Percentiles rank a stretch among this genome's conserved stretches.
phyloP scores from a whole-genome alignment of 2,888 invertebrate species.

The Lasioglossum leucozonium region DNA sequence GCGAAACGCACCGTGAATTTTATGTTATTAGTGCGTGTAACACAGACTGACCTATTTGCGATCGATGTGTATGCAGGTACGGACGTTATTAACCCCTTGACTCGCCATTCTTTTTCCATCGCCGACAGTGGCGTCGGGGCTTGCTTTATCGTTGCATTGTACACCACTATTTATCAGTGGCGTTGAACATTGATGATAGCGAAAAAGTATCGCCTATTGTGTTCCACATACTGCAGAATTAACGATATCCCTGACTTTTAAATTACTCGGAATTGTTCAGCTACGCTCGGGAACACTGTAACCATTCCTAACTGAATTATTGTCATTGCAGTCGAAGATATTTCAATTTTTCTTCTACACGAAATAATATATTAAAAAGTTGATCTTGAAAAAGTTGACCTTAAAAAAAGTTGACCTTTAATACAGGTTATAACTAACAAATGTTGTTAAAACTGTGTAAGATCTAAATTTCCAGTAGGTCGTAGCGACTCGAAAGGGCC shows the following conservation, averaged over 20 bases:
- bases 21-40: conserved; percentile 15
- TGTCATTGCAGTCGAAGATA: neutral
- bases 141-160: conserved; percentile 16
- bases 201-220: conserved; percentile 4
- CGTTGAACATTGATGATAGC: conserved; percentile 11
- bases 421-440: no score
- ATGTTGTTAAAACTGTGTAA: no score
- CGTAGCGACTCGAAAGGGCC: neutral
- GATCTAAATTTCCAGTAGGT: neutral
- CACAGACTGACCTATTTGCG: conserved; percentile 6
- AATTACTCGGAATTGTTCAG: neutral
- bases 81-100: conserved; percentile 13
- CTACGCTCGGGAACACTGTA: neutral
- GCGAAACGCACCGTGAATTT: conserved; percentile 25
- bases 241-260: neutral
- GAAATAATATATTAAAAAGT: no score
- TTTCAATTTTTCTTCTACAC: neutral
- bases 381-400: no score
- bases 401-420: no score
- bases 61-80: neutral
- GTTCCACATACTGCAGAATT: neutral
- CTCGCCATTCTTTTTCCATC: neutral
- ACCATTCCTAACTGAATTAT: neutral
- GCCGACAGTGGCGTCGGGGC: neutral
- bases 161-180: conserved; percentile 2